These are phyloP conservation scores for Propithecus perrieri DNA, from an alignment of 2,797 vertebrate genomes.

Conservation along the genomic window DNA sequence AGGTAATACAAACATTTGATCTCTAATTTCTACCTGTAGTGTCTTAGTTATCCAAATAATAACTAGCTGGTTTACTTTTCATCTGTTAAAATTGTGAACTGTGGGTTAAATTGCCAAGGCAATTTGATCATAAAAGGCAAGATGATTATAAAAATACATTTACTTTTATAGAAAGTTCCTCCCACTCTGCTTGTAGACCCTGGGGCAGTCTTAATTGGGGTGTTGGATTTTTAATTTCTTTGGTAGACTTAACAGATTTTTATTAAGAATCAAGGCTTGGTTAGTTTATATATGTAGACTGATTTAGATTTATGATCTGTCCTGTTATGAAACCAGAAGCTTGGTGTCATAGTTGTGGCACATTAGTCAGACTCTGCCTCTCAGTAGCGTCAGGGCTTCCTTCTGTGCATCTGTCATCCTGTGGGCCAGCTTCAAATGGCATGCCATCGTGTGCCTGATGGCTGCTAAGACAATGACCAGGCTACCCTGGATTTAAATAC, in stretches of 20 bases:
- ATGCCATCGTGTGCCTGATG: background rate
- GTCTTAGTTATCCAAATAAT: background rate
- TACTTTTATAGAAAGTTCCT: background rate
- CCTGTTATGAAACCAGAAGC: conserved; percentile 42
- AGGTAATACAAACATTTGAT: background rate
- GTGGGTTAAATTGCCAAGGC: conserved; percentile 38
- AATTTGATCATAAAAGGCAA: conserved; percentile 44
- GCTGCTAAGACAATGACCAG: background rate
- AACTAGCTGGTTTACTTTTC: conserved; percentile 37
- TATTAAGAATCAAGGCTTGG: conserved; percentile 1
- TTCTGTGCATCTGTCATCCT: background rate
- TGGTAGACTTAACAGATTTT: conserved; percentile 16
- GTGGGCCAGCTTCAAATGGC: background rate
- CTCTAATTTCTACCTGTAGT: conserved; percentile 1
- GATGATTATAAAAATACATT: conserved; percentile 49
- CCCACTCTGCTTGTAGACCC: background rate
- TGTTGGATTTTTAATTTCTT: conserved; percentile 53
- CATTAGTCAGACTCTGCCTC: conserved; percentile 38
- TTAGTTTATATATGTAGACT: conserved; percentile 41
- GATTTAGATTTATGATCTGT: conserved; percentile 30
- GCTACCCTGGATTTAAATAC: conserved; percentile 32
- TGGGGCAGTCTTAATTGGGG: background rate
- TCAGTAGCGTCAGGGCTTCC: background rate
- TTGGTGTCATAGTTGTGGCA: conserved; percentile 12
- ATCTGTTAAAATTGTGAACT: conserved; percentile 26